Evolutionary conservation across 1,140 invertebrate species (phyloP).

Genomic region (Coptotermes formosanus): DNA sequence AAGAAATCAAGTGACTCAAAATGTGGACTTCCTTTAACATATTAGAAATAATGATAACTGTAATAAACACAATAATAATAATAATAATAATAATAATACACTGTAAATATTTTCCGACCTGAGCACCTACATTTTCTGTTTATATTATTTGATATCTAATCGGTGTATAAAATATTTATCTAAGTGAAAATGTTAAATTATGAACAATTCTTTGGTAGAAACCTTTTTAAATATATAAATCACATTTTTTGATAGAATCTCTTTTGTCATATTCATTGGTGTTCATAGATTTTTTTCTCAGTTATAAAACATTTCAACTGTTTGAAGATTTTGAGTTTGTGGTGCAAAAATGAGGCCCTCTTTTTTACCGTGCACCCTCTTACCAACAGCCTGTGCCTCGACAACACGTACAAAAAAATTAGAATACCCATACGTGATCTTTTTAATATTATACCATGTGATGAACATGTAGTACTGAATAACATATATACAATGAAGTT

Average conservation of each 20-base stretch:
- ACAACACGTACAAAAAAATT: not conserved
- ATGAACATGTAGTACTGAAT: too few species aligned
- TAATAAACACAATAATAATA: too few species aligned
- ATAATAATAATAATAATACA: conserved; percentile 1
- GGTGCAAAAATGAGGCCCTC: not conserved
- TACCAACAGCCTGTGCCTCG: not conserved
- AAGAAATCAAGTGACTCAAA: too few species aligned
- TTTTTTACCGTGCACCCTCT: not conserved
- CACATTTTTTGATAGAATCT: not conserved
- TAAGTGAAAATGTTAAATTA: not conserved
- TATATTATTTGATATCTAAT: not conserved
- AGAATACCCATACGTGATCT: not conserved
- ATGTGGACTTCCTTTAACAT: not conserved
- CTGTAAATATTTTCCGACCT: not conserved
- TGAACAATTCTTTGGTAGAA: conserved; percentile 5
- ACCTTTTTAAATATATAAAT: conserved; percentile 6
- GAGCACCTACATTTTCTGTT: not conserved
- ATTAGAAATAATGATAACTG: too few species aligned
- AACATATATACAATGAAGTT: too few species aligned
- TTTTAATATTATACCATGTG: not conserved
- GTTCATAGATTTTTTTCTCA: not conserved
- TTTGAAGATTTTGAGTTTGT: not conserved
- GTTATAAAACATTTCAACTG: not conserved
- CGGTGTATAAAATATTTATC: not conserved
- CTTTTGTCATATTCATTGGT: not conserved